Percentiles rank a stretch among this genome's conserved stretches.
Evolutionary conservation across 2,113 vertebrate genomes (phyloP).

Genomic region (Sturnira hondurensis): DNA sequence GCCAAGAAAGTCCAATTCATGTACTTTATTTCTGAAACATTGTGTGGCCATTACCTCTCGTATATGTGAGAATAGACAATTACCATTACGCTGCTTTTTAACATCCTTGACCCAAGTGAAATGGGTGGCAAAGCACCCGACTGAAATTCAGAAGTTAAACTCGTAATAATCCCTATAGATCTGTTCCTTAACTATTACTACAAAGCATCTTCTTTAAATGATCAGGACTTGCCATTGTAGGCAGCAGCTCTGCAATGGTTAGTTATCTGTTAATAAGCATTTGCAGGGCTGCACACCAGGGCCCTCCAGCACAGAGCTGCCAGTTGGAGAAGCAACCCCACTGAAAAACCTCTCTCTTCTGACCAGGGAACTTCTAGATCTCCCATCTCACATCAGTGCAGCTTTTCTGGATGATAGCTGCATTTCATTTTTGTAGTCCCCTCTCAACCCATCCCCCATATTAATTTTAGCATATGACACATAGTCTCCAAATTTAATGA

Average conservation of each 20-base stretch:
- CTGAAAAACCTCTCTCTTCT: neutral
- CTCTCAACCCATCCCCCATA: neutral
- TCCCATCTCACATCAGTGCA: neutral
- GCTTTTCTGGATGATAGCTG: neutral
- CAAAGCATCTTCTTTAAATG: slow-evolving; percentile 23
- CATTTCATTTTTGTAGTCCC: neutral
- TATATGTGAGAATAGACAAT: slow-evolving; percentile 59
- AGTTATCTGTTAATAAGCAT: neutral
- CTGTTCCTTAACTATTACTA: neutral
- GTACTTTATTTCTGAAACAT: slow-evolving; percentile 9
- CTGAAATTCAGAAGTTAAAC: neutral
- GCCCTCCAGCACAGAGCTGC: neutral
- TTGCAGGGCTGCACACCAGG: neutral
- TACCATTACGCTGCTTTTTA: slow-evolving; percentile 9
- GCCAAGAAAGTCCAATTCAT: slow-evolving; percentile 46
- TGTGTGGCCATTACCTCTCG: neutral
- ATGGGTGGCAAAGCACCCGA: slow-evolving; percentile 34
- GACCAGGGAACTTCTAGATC: neutral
- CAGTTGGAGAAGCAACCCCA: neutral
- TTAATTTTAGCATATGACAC: slow-evolving; percentile 59
- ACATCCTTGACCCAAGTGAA: slow-evolving; percentile 14
- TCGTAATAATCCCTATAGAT: neutral
- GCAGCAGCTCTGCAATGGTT: neutral
- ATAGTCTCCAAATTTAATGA: slow-evolving; percentile 65
- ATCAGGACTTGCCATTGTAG: neutral